These are phyloP conservation scores for Venustaconcha ellipsiformis DNA, from an alignment of 1,140 invertebrate species.

Conservation along the genomic window DNA sequence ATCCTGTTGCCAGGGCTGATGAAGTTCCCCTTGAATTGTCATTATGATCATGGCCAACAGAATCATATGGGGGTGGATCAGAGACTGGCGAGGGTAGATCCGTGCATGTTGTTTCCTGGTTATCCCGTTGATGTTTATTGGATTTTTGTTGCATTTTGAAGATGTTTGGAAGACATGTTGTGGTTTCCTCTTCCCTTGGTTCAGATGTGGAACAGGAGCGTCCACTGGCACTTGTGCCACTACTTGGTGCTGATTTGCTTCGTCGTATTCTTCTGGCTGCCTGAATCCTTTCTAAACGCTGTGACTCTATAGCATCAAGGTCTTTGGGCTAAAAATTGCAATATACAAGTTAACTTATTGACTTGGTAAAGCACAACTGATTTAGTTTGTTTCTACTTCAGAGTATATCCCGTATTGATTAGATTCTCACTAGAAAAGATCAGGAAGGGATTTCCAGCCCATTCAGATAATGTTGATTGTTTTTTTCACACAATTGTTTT, in stretches of 20 bases:
- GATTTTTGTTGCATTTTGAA: constrained; percentile 56
- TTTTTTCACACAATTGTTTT: too few relatives aligned
- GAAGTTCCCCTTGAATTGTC: constrained; percentile 14
- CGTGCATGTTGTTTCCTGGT: constrained; percentile 44
- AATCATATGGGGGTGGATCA: constrained; percentile 52
- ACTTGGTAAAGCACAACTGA: neutral
- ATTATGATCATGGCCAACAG: constrained; percentile 27
- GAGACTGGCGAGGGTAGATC: constrained; percentile 53
- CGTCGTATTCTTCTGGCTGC: constrained; percentile 57
- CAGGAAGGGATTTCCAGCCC: neutral
- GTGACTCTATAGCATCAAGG: constrained; percentile 57
- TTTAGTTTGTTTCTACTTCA: constrained; percentile 1
- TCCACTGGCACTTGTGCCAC: constrained; percentile 36
- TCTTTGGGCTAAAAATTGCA: constrained; percentile 57
- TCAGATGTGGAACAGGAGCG: constrained; percentile 36
- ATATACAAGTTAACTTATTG: neutral
- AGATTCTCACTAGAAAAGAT: constrained; percentile 2
- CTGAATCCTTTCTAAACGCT: constrained; percentile 56
- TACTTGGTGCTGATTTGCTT: constrained; percentile 54
- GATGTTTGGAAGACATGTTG: constrained; percentile 62
- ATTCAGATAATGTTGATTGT: neutral
- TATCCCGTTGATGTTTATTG: constrained; percentile 50
- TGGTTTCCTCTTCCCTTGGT: constrained; percentile 40
- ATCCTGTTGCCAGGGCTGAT: constrained; percentile 19
- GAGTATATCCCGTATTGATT: neutral